Conservation (phyloP, 1,140 invertebrate genomes). For the Diorhabda sublineata region DNA sequence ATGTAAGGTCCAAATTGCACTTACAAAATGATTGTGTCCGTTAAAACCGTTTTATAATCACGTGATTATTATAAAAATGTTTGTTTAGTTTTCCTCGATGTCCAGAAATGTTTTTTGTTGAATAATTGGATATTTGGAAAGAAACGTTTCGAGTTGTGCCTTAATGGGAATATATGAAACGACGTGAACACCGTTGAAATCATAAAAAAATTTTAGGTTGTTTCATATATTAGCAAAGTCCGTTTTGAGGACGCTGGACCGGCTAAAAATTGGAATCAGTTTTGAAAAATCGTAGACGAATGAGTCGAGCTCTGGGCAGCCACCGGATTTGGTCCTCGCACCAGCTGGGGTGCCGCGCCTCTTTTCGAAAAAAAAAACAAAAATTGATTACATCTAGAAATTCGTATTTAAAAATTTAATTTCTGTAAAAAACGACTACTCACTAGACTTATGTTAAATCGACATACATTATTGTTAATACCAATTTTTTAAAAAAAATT, state of each 20-base stretch:
- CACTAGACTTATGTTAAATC: conserved; percentile 42
- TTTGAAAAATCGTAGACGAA: conserved; percentile 22
- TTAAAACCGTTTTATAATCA: too few relatives aligned
- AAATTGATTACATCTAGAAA: conserved; percentile 37
- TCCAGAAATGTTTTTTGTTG: too few relatives aligned
- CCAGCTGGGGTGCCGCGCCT: conserved; percentile 45
- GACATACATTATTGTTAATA: conserved; percentile 32
- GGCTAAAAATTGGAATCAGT: conserved; percentile 18
- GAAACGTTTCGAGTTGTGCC: too few relatives aligned
- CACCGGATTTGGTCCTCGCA: conserved; percentile 46
- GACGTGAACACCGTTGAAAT: too few relatives aligned
- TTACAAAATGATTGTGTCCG: too few relatives aligned
- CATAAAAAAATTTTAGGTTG: too few relatives aligned
- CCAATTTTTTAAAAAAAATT: conserved; percentile 24
- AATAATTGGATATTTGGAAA: too few relatives aligned
- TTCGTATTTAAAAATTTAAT: conserved; percentile 33
- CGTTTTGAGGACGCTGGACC: conserved; percentile 30
- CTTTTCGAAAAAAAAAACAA: conserved; percentile 22
- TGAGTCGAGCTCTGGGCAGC: conserved; percentile 44
- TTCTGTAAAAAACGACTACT: conserved; percentile 42
- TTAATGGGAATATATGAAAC: too few relatives aligned
- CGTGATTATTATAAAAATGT: too few relatives aligned
- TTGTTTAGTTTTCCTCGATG: too few relatives aligned
- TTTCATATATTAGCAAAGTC: too few relatives aligned
- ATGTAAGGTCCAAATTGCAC: too few relatives aligned